Evolutionary conservation across 2,113 vertebrate genomes (phyloP).

Genomic region (Erinaceus europaeus): DNA sequence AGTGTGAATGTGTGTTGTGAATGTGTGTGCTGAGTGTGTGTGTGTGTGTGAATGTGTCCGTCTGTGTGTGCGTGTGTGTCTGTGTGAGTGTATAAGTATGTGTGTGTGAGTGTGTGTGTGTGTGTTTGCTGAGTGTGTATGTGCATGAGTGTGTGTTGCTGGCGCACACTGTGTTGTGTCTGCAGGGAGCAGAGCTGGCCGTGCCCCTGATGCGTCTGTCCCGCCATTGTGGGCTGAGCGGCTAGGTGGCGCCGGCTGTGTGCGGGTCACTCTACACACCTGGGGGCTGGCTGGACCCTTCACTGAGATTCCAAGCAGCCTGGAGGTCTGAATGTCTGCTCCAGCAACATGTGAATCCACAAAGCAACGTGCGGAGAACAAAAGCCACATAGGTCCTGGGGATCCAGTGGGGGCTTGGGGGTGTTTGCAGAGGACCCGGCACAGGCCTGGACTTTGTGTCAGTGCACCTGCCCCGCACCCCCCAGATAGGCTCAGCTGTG

Average conservation of each 20-base stretch:
- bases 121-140: too few species aligned
- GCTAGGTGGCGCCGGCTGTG: too few species aligned
- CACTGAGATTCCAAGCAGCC: neutral
- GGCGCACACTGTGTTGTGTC: neutral
- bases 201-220: too few species aligned
- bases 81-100: neutral
- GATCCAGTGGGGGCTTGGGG: too few species aligned
- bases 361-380: too few species aligned
- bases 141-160: too few species aligned
- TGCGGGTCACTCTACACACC: neutral
- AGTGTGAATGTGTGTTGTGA: too few species aligned
- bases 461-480: too few species aligned
- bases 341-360: neutral
- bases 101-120: neutral
- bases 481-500: neutral
- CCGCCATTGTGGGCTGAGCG: too few species aligned
- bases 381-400: fast-evolving
- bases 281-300: neutral
- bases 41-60: neutral
- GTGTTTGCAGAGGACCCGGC: too few species aligned
- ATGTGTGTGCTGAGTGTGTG: too few species aligned
- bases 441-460: neutral
- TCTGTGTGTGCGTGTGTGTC: neutral
- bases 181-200: neutral
- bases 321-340: neutral